phyloP scores from a whole-genome alignment of 1,140 invertebrate species.

The Chrysopa pallens region DNA sequence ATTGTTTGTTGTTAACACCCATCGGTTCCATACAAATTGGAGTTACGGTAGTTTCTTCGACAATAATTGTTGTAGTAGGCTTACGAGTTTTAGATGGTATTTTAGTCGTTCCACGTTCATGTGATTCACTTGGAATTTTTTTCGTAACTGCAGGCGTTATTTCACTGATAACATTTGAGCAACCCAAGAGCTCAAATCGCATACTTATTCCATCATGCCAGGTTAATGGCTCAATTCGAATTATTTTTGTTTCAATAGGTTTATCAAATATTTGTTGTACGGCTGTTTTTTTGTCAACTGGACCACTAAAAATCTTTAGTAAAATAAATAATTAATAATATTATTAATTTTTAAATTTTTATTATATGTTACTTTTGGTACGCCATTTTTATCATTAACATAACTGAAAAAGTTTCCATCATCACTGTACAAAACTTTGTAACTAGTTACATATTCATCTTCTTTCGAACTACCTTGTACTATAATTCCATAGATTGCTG shows the following conservation, averaged over 20 bases:
- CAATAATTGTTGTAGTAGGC: neutral
- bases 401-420: conserved; percentile 37
- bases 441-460: conserved; percentile 58
- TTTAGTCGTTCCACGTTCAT: conserved; percentile 3
- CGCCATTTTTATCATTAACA: conserved; percentile 21
- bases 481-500: conserved; percentile 52
- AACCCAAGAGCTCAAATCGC: conserved; percentile 57
- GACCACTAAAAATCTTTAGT: conserved; percentile 49
- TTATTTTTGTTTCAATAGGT: conserved; percentile 50
- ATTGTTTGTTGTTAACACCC: conserved; percentile 36
- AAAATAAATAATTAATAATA: neutral
- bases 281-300: conserved; percentile 35
- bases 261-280: conserved; percentile 41
- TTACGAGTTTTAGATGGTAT: neutral
- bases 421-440: conserved; percentile 46
- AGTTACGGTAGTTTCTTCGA: neutral
- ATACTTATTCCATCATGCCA: conserved; percentile 61
- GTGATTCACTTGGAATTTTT: conserved; percentile 2
- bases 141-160: conserved; percentile 11
- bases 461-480: conserved; percentile 43
- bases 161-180: conserved; percentile 22
- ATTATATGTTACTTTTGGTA: conserved; percentile 18
- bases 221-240: conserved; percentile 50
- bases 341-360: conserved; percentile 1
- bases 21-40: conserved; percentile 38